These are phyloP conservation scores for Cistogaster globosa DNA, from an alignment of 2,888 invertebrate genomes.

Conservation along the genomic window DNA sequence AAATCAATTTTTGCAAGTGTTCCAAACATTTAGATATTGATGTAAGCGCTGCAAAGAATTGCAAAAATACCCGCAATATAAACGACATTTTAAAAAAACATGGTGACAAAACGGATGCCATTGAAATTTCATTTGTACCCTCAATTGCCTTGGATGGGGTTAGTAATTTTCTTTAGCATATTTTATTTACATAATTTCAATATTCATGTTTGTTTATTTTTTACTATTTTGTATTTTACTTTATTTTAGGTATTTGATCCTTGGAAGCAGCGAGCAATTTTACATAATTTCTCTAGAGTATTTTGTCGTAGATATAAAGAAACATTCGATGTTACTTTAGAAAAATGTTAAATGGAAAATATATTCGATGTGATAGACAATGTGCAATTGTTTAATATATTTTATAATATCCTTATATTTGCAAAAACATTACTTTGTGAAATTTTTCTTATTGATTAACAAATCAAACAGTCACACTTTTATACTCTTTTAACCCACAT, in stretches of 20 bases:
- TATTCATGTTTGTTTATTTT: background rate
- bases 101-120: constrained; percentile 77
- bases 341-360: constrained; percentile 73
- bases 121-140: constrained; percentile 80
- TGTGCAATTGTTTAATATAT: background rate
- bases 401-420: background rate
- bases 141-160: constrained; percentile 80
- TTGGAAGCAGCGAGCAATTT: constrained; percentile 76
- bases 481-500: too few relatives aligned
- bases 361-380: background rate
- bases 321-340: constrained; percentile 75
- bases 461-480: too few relatives aligned
- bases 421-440: too few relatives aligned
- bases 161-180: constrained; percentile 70
- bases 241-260: constrained; percentile 75
- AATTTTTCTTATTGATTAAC: too few relatives aligned
- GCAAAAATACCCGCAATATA: constrained; percentile 75
- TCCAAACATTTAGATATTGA: constrained; percentile 75
- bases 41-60: constrained; percentile 75
- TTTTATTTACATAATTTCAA: too few relatives aligned
- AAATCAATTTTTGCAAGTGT: constrained; percentile 72
- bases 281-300: constrained; percentile 75
- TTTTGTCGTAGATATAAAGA: constrained; percentile 77
- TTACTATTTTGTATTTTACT: background rate
- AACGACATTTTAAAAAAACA: constrained; percentile 79